phyloP scores from a whole-genome alignment of 2,888 invertebrate genomes.

The Elmis aenea region DNA sequence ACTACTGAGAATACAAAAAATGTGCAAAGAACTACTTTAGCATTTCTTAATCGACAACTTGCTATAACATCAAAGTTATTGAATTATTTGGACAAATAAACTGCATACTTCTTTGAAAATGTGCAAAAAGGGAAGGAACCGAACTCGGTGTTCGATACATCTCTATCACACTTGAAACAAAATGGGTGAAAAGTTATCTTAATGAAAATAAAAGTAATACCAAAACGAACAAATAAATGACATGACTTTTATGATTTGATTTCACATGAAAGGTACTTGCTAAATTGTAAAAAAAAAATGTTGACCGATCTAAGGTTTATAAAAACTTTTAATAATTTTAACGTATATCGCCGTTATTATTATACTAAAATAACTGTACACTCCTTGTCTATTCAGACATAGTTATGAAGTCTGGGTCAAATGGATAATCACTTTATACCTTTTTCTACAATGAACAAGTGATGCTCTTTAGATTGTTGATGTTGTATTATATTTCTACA shows the following conservation, averaged over 20 bases:
- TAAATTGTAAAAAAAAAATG: conserved; percentile 24
- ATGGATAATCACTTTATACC: no score
- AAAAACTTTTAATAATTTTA: conserved; percentile 28
- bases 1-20: no score
- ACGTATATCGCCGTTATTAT: conserved; percentile 23
- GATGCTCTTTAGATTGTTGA: no score
- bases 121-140: not conserved
- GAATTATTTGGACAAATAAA: no score
- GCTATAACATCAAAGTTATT: no score
- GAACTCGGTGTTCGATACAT: not conserved
- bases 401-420: conserved; percentile 51
- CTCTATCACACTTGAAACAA: not conserved
- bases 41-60: no score
- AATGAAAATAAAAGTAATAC: not conserved
- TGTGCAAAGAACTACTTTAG: no score
- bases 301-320: conserved; percentile 19
- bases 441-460: no score
- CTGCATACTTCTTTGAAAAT: no score
- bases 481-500: no score
- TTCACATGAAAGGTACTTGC: conserved; percentile 12
- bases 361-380: conserved; percentile 38
- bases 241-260: not conserved
- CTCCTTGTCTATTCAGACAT: conserved; percentile 26
- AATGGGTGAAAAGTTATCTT: not conserved
- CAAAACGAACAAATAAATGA: not conserved